Conservation (phyloP, 2,888 invertebrate species). For the Tachina fera region DNA sequence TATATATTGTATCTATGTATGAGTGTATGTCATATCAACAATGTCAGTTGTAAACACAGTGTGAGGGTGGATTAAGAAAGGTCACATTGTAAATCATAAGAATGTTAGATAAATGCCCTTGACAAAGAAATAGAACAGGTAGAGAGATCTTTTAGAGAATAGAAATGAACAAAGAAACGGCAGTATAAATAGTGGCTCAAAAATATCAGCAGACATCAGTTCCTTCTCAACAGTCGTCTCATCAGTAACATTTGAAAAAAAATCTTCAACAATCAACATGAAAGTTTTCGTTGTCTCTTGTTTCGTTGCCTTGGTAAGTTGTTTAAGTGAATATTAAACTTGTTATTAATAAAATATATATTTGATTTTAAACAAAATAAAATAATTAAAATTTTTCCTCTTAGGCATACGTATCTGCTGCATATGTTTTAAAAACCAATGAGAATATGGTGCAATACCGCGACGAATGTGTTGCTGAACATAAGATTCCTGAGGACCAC, state of each 20-base stretch:
- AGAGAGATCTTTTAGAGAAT: background rate
- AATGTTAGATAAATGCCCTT: too few relatives aligned
- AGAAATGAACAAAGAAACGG: conserved; percentile 14
- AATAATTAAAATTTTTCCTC: background rate
- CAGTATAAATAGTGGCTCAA: conserved; percentile 47
- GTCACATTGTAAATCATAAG: too few relatives aligned
- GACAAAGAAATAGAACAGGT: too few relatives aligned
- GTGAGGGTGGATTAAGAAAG: too few relatives aligned
- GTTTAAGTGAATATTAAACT: background rate
- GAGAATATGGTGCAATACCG: conserved; percentile 78
- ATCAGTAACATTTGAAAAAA: conserved; percentile 1
- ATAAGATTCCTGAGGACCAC: conserved; percentile 75
- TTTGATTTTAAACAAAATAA: background rate
- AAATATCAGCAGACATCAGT: conserved; percentile 5
- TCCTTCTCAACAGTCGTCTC: background rate
- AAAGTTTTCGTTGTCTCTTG: conserved; percentile 74
- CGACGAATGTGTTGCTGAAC: conserved; percentile 77
- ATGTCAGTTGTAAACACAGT: too few relatives aligned
- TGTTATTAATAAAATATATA: too few relatives aligned
- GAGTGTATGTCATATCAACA: too few relatives aligned
- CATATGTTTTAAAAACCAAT: conserved; percentile 77
- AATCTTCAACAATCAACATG: conserved; percentile 67
- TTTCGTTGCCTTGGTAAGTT: conserved; percentile 76
- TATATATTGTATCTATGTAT: too few relatives aligned
- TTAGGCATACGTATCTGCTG: conserved; percentile 74